Conservation (phyloP, 1,140 invertebrate species). For the Drosophila ercepeae region DNA sequence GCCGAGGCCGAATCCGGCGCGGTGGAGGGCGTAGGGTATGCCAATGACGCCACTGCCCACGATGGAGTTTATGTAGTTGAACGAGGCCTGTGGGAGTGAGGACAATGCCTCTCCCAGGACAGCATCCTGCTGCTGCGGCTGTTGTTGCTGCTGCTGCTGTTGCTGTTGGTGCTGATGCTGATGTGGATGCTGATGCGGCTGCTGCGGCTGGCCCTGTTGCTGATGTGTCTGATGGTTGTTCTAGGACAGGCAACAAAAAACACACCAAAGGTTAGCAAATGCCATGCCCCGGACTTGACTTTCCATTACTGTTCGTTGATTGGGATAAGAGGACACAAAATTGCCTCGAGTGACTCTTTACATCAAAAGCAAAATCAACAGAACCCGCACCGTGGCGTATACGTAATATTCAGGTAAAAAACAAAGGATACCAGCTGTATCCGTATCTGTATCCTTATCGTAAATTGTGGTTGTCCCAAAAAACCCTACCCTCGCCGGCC, state of each 20-base stretch:
- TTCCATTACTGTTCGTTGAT: constrained; percentile 70
- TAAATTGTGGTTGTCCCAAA: constrained; percentile 61
- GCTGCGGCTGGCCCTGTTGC: constrained; percentile 69
- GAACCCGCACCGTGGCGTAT: constrained; percentile 50
- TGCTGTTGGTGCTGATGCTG: constrained; percentile 51
- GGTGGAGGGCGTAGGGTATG: constrained; percentile 93
- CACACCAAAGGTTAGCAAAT: constrained; percentile 11
- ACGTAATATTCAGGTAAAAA: constrained; percentile 55
- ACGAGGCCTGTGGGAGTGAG: constrained; percentile 90
- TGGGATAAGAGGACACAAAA: constrained; percentile 70
- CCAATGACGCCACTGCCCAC: constrained; percentile 95
- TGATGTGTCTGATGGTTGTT: constrained; percentile 78
- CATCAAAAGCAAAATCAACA: constrained; percentile 67
- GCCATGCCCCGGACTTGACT: constrained; percentile 20
- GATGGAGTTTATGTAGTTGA: constrained; percentile 97
- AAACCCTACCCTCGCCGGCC: constrained; percentile 14
- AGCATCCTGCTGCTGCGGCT: constrained; percentile 39
- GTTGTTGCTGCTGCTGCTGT: constrained; percentile 37
- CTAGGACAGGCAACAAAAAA: constrained; percentile 49
- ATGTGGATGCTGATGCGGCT: constrained; percentile 46
- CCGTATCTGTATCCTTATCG: constrained; percentile 45
- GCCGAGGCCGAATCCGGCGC: constrained; percentile 92
- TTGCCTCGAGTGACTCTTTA: constrained; percentile 74
- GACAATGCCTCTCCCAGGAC: constrained; percentile 73
- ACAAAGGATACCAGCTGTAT: constrained; percentile 28